Conservation (phyloP, 2,113 vertebrate genomes). For the Carassius carassius region DNA sequence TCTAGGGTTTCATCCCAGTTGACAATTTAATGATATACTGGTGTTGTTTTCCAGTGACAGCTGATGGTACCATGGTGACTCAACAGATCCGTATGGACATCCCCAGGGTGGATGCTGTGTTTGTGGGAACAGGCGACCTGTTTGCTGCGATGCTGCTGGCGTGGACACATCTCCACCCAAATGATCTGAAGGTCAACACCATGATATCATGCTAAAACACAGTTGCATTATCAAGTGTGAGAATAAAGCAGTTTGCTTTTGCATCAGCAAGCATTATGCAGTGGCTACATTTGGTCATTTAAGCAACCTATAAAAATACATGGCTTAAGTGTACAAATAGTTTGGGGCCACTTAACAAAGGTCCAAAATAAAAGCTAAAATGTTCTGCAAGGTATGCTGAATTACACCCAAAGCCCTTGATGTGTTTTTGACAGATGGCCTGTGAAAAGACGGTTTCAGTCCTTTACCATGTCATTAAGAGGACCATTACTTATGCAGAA, state of each 20-base stretch:
- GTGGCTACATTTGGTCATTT: not conserved
- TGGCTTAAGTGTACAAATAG: not conserved
- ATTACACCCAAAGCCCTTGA: too few species aligned
- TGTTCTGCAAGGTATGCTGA: too few species aligned
- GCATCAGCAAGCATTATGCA: not conserved
- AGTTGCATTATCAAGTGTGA: not conserved
- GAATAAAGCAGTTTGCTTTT: not conserved
- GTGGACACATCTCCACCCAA: constrained; percentile 92
- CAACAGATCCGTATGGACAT: constrained; percentile 91
- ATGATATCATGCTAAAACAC: not conserved
- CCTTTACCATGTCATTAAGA: too few species aligned
- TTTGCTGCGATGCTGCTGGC: constrained; percentile 94
- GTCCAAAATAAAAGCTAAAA: too few species aligned
- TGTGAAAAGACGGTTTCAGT: too few species aligned
- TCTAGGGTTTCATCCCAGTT: not conserved
- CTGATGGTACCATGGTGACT: constrained; percentile 77
- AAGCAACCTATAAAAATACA: not conserved
- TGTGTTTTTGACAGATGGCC: too few species aligned
- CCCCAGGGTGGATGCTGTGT: constrained; percentile 82
- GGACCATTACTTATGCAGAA: too few species aligned
- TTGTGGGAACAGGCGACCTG: constrained; percentile 94
- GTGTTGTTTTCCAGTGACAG: constrained; percentile 71
- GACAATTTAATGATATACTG: not conserved
- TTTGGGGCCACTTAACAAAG: not conserved
- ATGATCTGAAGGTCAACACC: constrained; percentile 87